Evolutionary conservation across 2,888 invertebrate genomes (phyloP).

Genomic region (Drosophila maculinotata): DNA sequence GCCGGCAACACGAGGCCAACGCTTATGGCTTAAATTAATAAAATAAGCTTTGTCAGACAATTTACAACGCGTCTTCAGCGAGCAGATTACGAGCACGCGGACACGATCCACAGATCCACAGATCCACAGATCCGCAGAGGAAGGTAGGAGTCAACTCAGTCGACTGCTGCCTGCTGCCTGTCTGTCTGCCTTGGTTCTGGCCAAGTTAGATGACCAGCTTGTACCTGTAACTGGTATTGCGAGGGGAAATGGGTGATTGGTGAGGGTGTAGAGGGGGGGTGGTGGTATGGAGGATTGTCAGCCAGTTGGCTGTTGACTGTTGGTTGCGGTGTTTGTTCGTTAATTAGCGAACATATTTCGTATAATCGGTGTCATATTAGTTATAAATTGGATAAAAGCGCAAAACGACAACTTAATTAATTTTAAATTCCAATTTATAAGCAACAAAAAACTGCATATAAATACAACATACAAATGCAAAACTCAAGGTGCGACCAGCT

Average conservation of each 20-base stretch:
- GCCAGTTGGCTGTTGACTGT: slow-evolving; percentile 14
- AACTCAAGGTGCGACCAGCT: too few relatives aligned
- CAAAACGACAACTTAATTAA: slow-evolving; percentile 85
- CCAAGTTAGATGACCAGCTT: slow-evolving; percentile 41
- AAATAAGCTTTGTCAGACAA: slow-evolving; percentile 83
- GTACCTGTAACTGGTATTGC: slow-evolving; percentile 4
- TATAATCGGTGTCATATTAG: slow-evolving; percentile 85
- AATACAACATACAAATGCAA: slow-evolving; percentile 30
- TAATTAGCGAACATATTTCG: slow-evolving; percentile 85
- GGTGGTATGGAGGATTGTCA: slow-evolving; percentile 11
- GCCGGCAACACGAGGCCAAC: slow-evolving; percentile 59
- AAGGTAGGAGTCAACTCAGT: slow-evolving; percentile 5
- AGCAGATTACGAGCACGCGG: slow-evolving; percentile 81
- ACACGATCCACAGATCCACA: slow-evolving; percentile 49
- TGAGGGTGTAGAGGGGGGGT: slow-evolving; percentile 1
- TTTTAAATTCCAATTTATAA: slow-evolving; percentile 84
- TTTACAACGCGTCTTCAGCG: slow-evolving; percentile 83
- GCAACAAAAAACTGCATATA: slow-evolving; percentile 42
- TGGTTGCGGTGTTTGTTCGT: slow-evolving; percentile 83
- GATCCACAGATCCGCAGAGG: neutral
- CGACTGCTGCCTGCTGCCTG: slow-evolving; percentile 58
- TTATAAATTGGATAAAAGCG: slow-evolving; percentile 85
- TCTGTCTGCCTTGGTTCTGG: slow-evolving; percentile 62
- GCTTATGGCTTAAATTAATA: slow-evolving; percentile 82
- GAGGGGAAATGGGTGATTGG: neutral